These are phyloP conservation scores for Tipula lateralis DNA, from an alignment of 2,888 invertebrate species.

Conservation along the genomic window DNA sequence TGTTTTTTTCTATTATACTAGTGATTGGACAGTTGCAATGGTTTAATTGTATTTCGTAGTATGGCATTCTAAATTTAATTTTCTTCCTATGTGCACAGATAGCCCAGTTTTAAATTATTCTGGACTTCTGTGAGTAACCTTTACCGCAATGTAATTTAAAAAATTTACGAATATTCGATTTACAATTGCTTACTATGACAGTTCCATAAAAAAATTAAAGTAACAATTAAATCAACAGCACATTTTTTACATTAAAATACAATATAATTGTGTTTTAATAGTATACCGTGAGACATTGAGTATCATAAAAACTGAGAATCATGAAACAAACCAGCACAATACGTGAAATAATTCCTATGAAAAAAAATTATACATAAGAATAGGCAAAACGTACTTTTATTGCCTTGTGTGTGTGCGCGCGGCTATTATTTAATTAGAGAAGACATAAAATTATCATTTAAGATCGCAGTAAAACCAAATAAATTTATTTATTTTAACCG, in stretches of 20 bases:
- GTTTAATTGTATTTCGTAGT: no score
- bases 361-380: background rate
- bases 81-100: no score
- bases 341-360: background rate
- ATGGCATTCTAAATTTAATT: no score
- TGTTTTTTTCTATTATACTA: no score
- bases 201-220: conserved; percentile 7
- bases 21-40: no score
- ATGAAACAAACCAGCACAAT: background rate
- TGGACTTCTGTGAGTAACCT: no score
- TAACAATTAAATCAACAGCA: background rate
- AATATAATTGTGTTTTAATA: background rate
- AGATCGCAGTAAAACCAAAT: background rate
- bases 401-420: background rate
- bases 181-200: no score
- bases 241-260: background rate
- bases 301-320: background rate
- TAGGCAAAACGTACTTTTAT: background rate
- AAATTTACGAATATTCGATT: no score
- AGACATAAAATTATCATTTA: background rate
- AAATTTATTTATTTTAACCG: background rate
- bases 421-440: conserved; percentile 1
- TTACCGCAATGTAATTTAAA: no score
- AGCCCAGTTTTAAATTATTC: no score
- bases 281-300: background rate